Base-by-base conservation (phyloP, 1,140 invertebrate genomes). In the Zophobas atratus region DNA sequence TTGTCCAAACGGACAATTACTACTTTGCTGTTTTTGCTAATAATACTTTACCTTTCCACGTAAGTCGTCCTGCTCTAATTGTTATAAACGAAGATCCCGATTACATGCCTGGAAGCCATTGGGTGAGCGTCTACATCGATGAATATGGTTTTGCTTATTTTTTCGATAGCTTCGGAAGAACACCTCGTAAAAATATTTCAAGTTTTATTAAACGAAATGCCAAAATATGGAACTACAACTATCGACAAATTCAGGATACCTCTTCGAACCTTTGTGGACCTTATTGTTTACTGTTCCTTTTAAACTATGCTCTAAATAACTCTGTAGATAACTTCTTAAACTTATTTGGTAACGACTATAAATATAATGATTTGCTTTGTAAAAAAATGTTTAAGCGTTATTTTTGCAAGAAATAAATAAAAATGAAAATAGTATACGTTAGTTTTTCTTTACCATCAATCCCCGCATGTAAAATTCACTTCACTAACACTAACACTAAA, bases 61-160 rank as follows among this genome's bases (percentile, higher is more conserved):
- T 63, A 6, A 63, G 34, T 35, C 8, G 20, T 3, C 57, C 57
- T 33, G 57, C 57, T 63, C 35, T 63, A 33, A 63, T 63, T 20
- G 33, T 63, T 6, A 33, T 63, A 39, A 63, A 63, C 33, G 4
- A 3, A 33, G 57, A 63, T 34, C 57, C 57, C 33, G 57, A 63
- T 43, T 63, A 63, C 33, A 20, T 20, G n/a, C 57, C 57, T 2
- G 57, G 57, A 63, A 63, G 57, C 35, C 57, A 63, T 43, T 63
- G 55, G 55, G 55, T 56, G n/a, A 4, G 4, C 4, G 55, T 56
- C 20, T 56, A 56, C n/a, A 56, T 56, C 33, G 57, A 63, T 35
- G 35, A 8, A 8, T 53, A 6, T 20, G 49, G 6, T 32, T 53
- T 53, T 53, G 49, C 6, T 6, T 53, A 53, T 53, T 53, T 53